Conservation (phyloP, 2,888 invertebrate genomes). For the Trichogramma dendrolimi region DNA sequence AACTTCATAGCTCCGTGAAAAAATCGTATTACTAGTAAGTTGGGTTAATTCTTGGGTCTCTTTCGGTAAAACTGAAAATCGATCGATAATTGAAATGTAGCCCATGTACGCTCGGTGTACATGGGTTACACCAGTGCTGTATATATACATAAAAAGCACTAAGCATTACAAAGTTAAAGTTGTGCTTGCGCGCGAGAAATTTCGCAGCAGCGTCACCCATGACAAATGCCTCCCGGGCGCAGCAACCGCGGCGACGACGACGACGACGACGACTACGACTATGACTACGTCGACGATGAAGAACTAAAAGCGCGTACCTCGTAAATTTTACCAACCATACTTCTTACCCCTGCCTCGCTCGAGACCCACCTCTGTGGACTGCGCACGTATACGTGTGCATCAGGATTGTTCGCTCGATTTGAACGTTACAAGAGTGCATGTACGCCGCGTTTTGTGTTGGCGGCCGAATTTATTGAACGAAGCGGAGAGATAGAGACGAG, state of each 20-base stretch:
- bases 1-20: too few relatives aligned
- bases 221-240: conserved; percentile 15
- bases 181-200: background rate
- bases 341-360: background rate
- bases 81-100: too few relatives aligned
- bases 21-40: too few relatives aligned
- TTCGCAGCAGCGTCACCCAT: conserved; percentile 6
- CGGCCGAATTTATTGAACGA: background rate
- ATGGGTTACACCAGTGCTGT: too few relatives aligned
- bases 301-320: conserved; percentile 2
- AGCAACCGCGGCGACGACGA: background rate
- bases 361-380: background rate
- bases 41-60: too few relatives aligned
- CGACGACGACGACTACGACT: background rate
- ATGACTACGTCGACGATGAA: background rate
- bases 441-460: background rate
- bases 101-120: too few relatives aligned
- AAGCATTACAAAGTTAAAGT: background rate
- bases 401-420: too few relatives aligned
- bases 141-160: background rate
- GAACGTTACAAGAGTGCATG: too few relatives aligned
- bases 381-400: too few relatives aligned
- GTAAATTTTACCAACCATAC: conserved; percentile 7
- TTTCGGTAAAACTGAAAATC: too few relatives aligned
- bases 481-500: background rate